Evolutionary conservation across 2,888 invertebrate genomes (phyloP).

Genomic region (Rotaria sp.): DNA sequence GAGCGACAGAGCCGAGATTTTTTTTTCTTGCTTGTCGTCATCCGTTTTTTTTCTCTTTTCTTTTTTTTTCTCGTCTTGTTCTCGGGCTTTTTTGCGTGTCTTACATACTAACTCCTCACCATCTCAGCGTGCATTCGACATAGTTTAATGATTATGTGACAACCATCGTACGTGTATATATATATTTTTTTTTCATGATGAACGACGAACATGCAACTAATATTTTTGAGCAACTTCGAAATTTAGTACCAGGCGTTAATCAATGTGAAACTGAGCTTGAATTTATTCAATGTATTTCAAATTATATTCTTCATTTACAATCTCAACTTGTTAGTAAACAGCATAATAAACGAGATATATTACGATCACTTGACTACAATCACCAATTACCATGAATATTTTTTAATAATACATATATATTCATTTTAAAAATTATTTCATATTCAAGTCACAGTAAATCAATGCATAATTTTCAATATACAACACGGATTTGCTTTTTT

Average conservation of each 20-base stretch:
- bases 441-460: background rate
- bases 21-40: background rate
- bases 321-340: background rate
- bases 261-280: background rate
- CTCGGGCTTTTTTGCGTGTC: background rate
- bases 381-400: background rate
- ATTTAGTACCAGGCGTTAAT: background rate
- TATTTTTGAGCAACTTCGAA: background rate
- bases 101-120: background rate
- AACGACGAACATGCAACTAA: background rate
- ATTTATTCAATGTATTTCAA: constrained; percentile 19
- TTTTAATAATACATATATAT: too few species aligned
- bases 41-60: background rate
- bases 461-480: background rate
- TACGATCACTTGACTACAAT: background rate
- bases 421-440: background rate
- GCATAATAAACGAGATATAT: constrained; percentile 18
- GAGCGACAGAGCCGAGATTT: background rate
- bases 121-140: constrained; percentile 18
- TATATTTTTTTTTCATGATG: background rate
- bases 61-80: background rate
- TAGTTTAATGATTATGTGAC: constrained; percentile 19
- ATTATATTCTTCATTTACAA: constrained; percentile 7
- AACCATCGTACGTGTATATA: background rate
- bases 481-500: background rate